These are phyloP conservation scores for Danaus plexippus DNA, from an alignment of 1,140 invertebrate species.

Conservation along the genomic window DNA sequence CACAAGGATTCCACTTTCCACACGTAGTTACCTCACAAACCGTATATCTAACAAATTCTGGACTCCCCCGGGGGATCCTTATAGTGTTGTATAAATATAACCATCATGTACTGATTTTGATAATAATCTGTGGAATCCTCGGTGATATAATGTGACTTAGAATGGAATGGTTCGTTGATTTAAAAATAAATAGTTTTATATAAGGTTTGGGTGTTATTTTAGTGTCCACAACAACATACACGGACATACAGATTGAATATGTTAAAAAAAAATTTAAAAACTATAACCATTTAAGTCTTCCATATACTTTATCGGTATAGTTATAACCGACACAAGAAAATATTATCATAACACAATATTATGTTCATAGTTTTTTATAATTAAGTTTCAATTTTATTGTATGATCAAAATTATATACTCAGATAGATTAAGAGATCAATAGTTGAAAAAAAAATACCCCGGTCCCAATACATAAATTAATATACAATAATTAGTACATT, in stretches of 20 bases:
- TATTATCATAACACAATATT: conserved; percentile 2
- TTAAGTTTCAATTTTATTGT: conserved; percentile 27
- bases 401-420: conserved; percentile 63
- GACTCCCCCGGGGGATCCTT: conserved; percentile 16
- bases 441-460: conserved; percentile 6
- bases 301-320: no score
- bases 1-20: conserved; percentile 43
- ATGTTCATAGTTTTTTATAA: conserved; percentile 6
- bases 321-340: neutral
- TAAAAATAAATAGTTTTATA: conserved; percentile 19
- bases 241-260: neutral
- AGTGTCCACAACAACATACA: conserved; percentile 1
- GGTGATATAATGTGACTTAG: conserved; percentile 38
- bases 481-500: no score
- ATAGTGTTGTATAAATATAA: conserved; percentile 16
- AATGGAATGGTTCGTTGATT: conserved; percentile 22
- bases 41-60: conserved; percentile 9
- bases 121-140: conserved; percentile 35
- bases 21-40: conserved; percentile 17
- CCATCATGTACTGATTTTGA: conserved; percentile 17
- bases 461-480: neutral
- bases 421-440: conserved; percentile 40
- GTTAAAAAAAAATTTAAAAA: conserved; percentile 1
- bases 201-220: conserved; percentile 20
- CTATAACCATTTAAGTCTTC: conserved; percentile 1